Percentiles rank a stretch among this genome's conserved stretches.
Conservation (phyloP, 2,113 vertebrate species). For the Phrynosoma blainvillii region DNA sequence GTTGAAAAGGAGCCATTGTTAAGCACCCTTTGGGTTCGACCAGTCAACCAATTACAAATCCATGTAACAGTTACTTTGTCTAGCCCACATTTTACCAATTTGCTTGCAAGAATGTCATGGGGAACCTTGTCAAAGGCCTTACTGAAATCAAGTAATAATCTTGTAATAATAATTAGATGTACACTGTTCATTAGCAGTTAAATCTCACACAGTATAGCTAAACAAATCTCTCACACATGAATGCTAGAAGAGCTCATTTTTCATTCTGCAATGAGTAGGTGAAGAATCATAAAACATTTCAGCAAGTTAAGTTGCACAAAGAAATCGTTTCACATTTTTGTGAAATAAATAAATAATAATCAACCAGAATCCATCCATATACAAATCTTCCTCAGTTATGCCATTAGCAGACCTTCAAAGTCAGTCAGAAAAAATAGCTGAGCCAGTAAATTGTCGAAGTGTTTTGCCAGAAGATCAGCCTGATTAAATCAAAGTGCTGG, state of each 20-base stretch:
- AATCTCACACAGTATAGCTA: background rate
- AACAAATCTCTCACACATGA: background rate
- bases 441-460: background rate
- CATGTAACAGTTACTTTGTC: too few relatives aligned
- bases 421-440: background rate
- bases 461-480: constrained; percentile 8
- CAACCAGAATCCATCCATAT: background rate
- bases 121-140: too few relatives aligned
- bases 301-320: background rate
- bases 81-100: too few relatives aligned
- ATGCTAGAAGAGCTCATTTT: background rate
- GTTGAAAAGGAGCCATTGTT: too few relatives aligned
- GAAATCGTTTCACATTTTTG: background rate
- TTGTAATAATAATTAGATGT: constrained; percentile 4
- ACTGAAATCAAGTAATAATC: too few relatives aligned
- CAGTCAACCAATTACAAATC: too few relatives aligned
- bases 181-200: background rate
- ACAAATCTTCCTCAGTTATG: background rate
- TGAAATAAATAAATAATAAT: too few relatives aligned
- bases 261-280: background rate
- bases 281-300: background rate
- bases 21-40: too few relatives aligned
- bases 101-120: too few relatives aligned
- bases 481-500: constrained; percentile 28
- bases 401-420: background rate